phyloP scores from a whole-genome alignment of 2,888 invertebrate genomes.

The Andrena bucephala region DNA sequence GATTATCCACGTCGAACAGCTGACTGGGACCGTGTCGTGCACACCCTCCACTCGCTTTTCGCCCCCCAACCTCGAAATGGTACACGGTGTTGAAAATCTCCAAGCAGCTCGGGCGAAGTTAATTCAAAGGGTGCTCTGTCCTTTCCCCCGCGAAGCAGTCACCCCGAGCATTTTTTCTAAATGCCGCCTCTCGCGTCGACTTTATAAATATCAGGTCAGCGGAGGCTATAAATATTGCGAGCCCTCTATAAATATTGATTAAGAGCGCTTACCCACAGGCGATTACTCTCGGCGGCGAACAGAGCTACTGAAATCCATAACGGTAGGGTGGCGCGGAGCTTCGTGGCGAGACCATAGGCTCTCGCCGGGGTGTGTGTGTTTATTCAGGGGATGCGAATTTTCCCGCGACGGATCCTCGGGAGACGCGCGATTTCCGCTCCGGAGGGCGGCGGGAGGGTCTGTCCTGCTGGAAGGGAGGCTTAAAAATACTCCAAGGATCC shows the following conservation, averaged over 20 bases:
- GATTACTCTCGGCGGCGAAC: conserved; percentile 1
- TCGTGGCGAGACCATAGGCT: no score
- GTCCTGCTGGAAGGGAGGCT: not conserved
- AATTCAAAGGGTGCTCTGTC: not conserved
- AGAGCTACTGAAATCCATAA: not conserved
- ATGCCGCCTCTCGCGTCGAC: conserved; percentile 37
- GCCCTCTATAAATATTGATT: conserved; percentile 63
- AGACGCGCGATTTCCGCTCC: not conserved
- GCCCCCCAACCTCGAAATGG: not conserved
- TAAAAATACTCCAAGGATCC: not conserved
- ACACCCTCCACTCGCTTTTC: not conserved
- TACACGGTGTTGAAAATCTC: not conserved
- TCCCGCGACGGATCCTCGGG: not conserved
- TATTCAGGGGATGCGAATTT: not conserved
- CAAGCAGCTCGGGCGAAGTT: conserved; percentile 3
- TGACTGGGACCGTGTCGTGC: not conserved
- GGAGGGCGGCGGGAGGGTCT: not conserved
- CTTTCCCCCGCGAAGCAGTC: not conserved
- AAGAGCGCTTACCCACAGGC: conserved; percentile 23
- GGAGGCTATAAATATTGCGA: conserved; percentile 56
- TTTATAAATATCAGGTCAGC: conserved; percentile 61
- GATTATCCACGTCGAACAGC: no score
- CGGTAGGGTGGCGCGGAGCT: no score
- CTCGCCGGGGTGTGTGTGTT: no score
- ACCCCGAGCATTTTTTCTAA: conserved; percentile 1